Base-by-base conservation (phyloP, 2,888 invertebrate genomes). In the Lithophane ornitopus region DNA sequence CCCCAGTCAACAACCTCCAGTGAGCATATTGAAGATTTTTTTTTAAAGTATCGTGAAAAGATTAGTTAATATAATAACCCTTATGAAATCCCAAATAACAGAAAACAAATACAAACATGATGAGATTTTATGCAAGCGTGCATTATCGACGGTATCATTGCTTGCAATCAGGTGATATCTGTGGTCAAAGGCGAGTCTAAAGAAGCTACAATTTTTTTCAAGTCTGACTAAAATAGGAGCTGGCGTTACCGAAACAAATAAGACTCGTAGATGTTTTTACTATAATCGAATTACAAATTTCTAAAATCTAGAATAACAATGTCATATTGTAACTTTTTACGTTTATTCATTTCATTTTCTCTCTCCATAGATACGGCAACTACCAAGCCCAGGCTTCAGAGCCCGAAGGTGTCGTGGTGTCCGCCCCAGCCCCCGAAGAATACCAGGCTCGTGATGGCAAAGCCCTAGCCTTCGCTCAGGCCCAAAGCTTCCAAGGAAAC, bases 361-460 rank as follows among this genome's bases (percentile, higher is more conserved):
- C 11, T 41, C 16, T 69, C 11, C 62, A 28, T 56, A 87, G 88
- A 78, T 76, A 79, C 66, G 77, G 80, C 16, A 70, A 84, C 68
- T 88, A 88, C 76, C 81, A 88, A 70, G 86, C 76, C 8, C 89
- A 87, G 46, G 89, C 86, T 46, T 87, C 88, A 11, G 86, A 85
- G 22, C 78, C 73, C 22, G 76, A 82, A 67, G 74, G 56, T 0
- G 82, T 84, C 0, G 68, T 79, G 1, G 82, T 78, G 2, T 72
- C 88, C 22, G 85, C 87, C 44, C 82, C 89, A 58, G 74, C 83
- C 6, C 81, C 86, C 0, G 70, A 66, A 28, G 75, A 62, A 4
- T 7, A 66, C 28, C 87, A 88, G 77, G 77, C 84, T 44, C 92
- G 93, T 70, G 91, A 92, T 76, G 91, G 89, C 80, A 92, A 90